Evolutionary conservation across 1,140 invertebrate genomes (phyloP).

Genomic region (Drosophila lowei): DNA sequence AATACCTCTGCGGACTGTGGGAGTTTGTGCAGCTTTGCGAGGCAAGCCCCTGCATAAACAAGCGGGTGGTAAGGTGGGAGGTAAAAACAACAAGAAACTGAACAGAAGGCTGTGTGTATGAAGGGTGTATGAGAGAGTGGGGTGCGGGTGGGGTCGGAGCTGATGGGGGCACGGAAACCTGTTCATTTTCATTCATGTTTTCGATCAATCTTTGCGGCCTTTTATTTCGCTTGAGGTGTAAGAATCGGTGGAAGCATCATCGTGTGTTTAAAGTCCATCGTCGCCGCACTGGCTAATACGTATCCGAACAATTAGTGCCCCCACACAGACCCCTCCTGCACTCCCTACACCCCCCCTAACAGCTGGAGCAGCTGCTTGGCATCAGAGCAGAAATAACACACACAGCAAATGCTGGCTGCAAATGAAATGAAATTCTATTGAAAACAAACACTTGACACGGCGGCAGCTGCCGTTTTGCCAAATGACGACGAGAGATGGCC

Average conservation of each 20-base stretch:
- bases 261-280: conserved; percentile 73
- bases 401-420: conserved; percentile 60
- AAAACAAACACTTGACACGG: conserved; percentile 79
- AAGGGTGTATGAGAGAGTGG: neutral
- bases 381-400: conserved; percentile 71
- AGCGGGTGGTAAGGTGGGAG: conserved; percentile 18
- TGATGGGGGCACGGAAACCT: conserved; percentile 41
- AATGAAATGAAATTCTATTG: conserved; percentile 74
- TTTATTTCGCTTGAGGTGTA: conserved; percentile 60
- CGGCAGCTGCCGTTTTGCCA: conserved; percentile 63
- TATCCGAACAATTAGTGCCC: conserved; percentile 30
- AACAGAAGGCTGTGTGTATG: conserved; percentile 2
- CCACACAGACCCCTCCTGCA: neutral
- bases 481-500: conserved; percentile 67
- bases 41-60: conserved; percentile 66
- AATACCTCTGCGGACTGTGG: conserved; percentile 71
- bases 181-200: conserved; percentile 78
- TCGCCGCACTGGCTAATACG: conserved; percentile 50
- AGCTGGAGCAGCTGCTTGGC: conserved; percentile 62
- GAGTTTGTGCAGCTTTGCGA: conserved; percentile 74
- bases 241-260: conserved; percentile 50
- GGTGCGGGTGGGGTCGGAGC: conserved; percentile 1
- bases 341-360: neutral
- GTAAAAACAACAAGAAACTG: conserved; percentile 1
- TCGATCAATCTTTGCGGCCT: conserved; percentile 59